Evolutionary conservation across 1,140 invertebrate species (phyloP).

Genomic region (Panagrolaimus sp.): DNA sequence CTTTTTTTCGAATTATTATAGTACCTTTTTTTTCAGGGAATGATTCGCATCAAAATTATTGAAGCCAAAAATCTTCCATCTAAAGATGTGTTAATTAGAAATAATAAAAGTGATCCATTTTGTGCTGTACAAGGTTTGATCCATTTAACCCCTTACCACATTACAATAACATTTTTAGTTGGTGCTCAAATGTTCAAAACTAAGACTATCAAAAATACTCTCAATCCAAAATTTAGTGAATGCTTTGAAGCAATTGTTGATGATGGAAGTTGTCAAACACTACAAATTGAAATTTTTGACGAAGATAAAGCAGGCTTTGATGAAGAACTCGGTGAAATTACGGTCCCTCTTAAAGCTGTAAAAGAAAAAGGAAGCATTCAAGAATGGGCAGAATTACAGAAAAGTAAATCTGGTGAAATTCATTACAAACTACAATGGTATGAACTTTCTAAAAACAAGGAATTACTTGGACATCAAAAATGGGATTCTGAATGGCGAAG

Average conservation of each 20-base stretch:
- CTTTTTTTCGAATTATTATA: too few species aligned
- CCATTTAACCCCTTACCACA: too few species aligned
- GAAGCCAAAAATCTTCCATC: slow-evolving; percentile 57
- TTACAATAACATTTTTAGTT: slow-evolving; percentile 30
- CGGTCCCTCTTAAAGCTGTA: slow-evolving; percentile 35
- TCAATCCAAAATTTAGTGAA: slow-evolving; percentile 57
- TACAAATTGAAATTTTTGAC: slow-evolving; percentile 55
- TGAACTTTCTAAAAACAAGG: slow-evolving; percentile 30
- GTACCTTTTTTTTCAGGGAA: slow-evolving; percentile 36
- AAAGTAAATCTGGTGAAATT: slow-evolving; percentile 56
- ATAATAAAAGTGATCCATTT: slow-evolving; percentile 55
- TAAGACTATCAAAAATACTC: slow-evolving; percentile 53
- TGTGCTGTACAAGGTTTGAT: slow-evolving; percentile 49
- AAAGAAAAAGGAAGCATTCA: slow-evolving; percentile 9
- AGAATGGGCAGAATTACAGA: slow-evolving; percentile 55
- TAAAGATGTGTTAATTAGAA: slow-evolving; percentile 47
- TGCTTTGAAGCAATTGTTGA: slow-evolving; percentile 58
- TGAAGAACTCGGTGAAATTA: slow-evolving; percentile 53
- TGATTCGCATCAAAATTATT: slow-evolving; percentile 54
- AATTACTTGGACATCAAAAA: neutral
- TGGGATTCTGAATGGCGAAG: slow-evolving; percentile 47
- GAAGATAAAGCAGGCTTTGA: slow-evolving; percentile 50
- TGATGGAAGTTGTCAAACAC: slow-evolving; percentile 53
- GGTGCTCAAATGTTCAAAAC: slow-evolving; percentile 48
- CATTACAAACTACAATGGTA: slow-evolving; percentile 51